Evolutionary conservation across 2,113 vertebrate species (phyloP), one percentile per base, ranked within the genome.

Genomic region (Podarcis muralis): DNA sequence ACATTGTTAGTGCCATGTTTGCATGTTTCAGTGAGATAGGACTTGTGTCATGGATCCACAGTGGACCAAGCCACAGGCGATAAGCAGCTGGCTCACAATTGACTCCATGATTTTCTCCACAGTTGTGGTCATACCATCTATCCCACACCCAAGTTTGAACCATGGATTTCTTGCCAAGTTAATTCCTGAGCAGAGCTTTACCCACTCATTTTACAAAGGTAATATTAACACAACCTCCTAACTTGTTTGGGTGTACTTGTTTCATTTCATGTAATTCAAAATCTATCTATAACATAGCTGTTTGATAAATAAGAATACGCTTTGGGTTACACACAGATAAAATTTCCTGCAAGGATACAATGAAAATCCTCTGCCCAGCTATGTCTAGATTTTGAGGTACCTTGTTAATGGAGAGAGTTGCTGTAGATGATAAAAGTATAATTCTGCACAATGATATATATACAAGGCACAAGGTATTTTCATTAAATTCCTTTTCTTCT

Each of bases 81-180:
- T 94, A 94, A 91, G 77, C 95, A 96, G 95, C 93, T 94, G 94
- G 93, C 95, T 96, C 95, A 97, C 94, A 90, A 96, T 83, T 97
- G 96, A 96, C 92, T 96, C 94, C 95, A 94, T 97, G 94, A 96
- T 97, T 97, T 96, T 97, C 95, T 97, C 94, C 93, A 96, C 97
- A 97, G 97, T 97, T 97, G 97, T 97, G 96, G 97, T 97, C 95
- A 97, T 97, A 95, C 97, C 97, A 93, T 97, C 97, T 96, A 97
- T 97, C 95, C 95, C 97, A 96, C 97, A 97, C 95, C 96, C 97
- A 96, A 97, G 96, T 97, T 92, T 97, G 97, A 97, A 97, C 96
- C 97, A 97, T 96, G 97, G 97, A 97, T 97, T 97, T 94, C 97
- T 97, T 96, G 97, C 97, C 96, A 97, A 97, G 97, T 96, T 97